Percentiles rank a stretch among this genome's conserved stretches.
phyloP scores from a whole-genome alignment of 2,888 invertebrate genomes.

The Hirtodrosophila confusa region DNA sequence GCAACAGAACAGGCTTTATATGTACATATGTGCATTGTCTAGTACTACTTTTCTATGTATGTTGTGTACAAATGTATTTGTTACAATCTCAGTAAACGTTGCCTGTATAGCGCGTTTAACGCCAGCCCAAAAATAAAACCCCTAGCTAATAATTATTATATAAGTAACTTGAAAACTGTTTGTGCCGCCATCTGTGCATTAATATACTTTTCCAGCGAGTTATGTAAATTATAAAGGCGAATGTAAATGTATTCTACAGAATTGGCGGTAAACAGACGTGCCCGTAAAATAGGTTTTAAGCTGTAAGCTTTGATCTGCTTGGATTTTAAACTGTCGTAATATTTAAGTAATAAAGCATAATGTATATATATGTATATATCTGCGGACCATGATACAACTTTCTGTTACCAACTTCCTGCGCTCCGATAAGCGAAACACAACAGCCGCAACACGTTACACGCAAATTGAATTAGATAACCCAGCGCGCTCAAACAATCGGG shows the following conservation, averaged over 20 bases:
- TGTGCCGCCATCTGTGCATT: conserved; percentile 1
- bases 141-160: conserved; percentile 43
- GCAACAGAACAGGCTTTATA: conserved; percentile 26
- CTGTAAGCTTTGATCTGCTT: conserved; percentile 61
- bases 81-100: conserved; percentile 50
- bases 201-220: conserved; percentile 41
- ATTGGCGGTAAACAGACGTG: conserved; percentile 71
- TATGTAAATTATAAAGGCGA: conserved; percentile 61
- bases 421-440: conserved; percentile 54
- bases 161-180: conserved; percentile 23
- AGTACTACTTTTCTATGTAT: conserved; percentile 1
- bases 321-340: conserved; percentile 66
- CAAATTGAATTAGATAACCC: conserved; percentile 74
- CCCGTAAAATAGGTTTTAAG: conserved; percentile 71
- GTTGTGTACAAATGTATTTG: conserved; percentile 16
- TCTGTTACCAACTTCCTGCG: conserved; percentile 37
- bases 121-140: conserved; percentile 34
- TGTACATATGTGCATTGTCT: conserved; percentile 17
- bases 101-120: conserved; percentile 50
- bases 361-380: conserved; percentile 44
- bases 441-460: conserved; percentile 35
- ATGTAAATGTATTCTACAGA: conserved; percentile 29
- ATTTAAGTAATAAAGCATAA: conserved; percentile 71
- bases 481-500: conserved; percentile 18
- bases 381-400: neutral